phyloP scores from a whole-genome alignment of 1,140 invertebrate species.

The Aphelinus certus region DNA sequence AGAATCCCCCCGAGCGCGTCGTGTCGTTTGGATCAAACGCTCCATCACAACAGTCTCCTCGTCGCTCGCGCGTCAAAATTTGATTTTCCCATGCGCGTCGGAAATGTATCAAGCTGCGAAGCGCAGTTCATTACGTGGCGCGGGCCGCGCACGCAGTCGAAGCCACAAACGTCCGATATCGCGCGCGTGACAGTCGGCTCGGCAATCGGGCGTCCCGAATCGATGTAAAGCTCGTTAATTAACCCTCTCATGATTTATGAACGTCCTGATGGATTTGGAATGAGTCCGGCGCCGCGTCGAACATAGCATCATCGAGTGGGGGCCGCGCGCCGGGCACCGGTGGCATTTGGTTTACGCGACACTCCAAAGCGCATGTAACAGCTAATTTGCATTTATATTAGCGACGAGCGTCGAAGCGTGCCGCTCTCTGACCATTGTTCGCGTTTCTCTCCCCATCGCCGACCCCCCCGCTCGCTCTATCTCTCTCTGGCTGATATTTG shows the following conservation, averaged over 20 bases:
- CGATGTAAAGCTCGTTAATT: conserved; percentile 12
- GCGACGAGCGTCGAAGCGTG: conserved; percentile 40
- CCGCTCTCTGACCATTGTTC: conserved; percentile 39
- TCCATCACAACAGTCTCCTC: no score
- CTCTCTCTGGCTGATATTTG: neutral
- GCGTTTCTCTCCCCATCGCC: neutral
- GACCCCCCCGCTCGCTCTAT: neutral
- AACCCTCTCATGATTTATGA: conserved; percentile 27
- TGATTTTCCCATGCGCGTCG: no score
- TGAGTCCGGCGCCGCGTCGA: neutral
- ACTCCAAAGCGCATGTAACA: conserved; percentile 41
- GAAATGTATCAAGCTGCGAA: no score
- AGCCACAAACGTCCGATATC: no score
- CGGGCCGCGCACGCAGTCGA: no score
- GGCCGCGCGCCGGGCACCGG: neutral
- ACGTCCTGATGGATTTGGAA: conserved; percentile 11
- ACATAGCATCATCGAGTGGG: neutral
- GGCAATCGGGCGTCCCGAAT: no score
- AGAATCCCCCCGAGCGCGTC: no score
- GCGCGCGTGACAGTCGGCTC: no score
- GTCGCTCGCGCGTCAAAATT: no score
- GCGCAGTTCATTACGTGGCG: no score
- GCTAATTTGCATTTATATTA: conserved; percentile 53
- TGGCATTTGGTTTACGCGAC: conserved; percentile 33
- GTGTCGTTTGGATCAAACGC: no score